phyloP scores from a whole-genome alignment of 2,797 vertebrate genomes.

The Columba guinea region DNA sequence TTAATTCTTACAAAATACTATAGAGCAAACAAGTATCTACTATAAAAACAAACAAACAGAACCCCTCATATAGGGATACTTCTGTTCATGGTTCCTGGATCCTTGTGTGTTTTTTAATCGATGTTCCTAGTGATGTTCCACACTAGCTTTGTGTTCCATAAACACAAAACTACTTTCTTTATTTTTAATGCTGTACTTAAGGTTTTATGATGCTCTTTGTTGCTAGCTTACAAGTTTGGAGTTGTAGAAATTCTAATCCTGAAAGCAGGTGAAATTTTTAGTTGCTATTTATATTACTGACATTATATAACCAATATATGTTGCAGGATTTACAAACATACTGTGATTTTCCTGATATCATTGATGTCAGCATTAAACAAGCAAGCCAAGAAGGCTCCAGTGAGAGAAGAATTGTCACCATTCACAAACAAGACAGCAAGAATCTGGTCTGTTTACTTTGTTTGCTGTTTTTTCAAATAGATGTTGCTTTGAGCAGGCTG shows the following conservation, averaged over 20 bases:
- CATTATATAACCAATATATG: neutral
- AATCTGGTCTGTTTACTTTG: constrained; percentile 83
- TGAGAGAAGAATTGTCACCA: constrained; percentile 92
- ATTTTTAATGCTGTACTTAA: neutral
- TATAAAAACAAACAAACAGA: neutral
- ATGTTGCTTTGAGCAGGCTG: neutral
- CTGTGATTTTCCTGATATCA: constrained; percentile 95
- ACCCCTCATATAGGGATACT: accelerated
- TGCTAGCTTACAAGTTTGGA: neutral
- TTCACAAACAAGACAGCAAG: constrained; percentile 91
- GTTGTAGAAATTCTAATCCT: neutral
- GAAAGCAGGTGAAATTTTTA: neutral
- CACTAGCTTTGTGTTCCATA: neutral
- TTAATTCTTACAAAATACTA: neutral
- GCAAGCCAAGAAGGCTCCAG: constrained; percentile 88
- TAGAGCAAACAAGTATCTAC: neutral
- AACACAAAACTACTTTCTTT: neutral
- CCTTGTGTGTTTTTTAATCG: neutral
- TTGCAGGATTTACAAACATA: constrained; percentile 88
- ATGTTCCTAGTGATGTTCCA: neutral
- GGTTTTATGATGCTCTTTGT: neutral
- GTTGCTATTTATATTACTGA: neutral
- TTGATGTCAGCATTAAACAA: constrained; percentile 96
- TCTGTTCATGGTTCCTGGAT: neutral
- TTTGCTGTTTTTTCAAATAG: neutral